Base-by-base conservation (phyloP, 1,140 invertebrate genomes). In the Euglossa dilemma region DNA sequence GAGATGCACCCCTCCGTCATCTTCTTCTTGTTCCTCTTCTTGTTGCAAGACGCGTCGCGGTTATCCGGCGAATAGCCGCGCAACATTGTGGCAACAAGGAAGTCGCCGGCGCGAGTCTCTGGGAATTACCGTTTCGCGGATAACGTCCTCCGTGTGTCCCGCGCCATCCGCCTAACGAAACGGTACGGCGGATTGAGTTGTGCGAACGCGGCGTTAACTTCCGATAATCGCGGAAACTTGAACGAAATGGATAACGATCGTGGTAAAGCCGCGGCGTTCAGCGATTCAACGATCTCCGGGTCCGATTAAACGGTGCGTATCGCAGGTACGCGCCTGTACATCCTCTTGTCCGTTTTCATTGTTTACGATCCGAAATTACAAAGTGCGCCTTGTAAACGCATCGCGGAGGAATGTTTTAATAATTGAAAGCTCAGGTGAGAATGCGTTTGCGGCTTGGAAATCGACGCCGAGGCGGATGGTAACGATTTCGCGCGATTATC, bases 101-200 rank as follows among this genome's bases (percentile, higher is more conserved):
- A 85, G 83, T 81, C n/a, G 64, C 57, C 69, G 52, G 74, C 61
- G 25, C 36, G 45, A 28, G 52, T 59, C 66, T 56, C 61, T 63
- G 64, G 47, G 69, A 80, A 84, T 73, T 74, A 84, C 78, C 70
- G 83, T 84, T 80, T 74, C 36, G 45, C 43, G 77, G 36, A 67
- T 74, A 64, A 52, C 54, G 45, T 75, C 43, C 61, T 52, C 36
- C 25, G n/a, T 28, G 18, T 28, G 6, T 18, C 7, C 23, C 18
- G 23, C n/a, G 9, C 7, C 43, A 28, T 43, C 36, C 59, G 5
- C 61, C 74, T 6, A 12, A 50, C 45, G 20, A 50, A 16, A 43
- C 23, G 50, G 56, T 63, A 73, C 72, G 28, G 61, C 18, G 18
- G 14, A 43, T 83, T 28, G 74, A 59, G 80, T 36, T 83, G 74